Conservation (phyloP, 2,797 vertebrate genomes). For the Sebastes trivittatus region DNA sequence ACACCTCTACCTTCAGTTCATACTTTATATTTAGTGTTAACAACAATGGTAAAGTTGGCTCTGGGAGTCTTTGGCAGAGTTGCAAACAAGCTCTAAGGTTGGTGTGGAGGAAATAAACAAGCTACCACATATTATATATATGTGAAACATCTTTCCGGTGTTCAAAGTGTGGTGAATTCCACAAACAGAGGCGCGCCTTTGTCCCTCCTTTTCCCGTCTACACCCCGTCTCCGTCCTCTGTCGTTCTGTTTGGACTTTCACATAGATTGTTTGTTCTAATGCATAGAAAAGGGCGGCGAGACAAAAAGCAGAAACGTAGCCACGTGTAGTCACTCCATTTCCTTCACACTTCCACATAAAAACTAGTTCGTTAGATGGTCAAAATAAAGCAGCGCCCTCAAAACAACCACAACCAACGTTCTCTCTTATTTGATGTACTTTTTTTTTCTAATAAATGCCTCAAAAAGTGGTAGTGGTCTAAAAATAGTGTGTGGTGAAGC, state of each 20-base stretch:
- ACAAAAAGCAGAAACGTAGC: slow-evolving; percentile 76
- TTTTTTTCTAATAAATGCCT: slow-evolving; percentile 91
- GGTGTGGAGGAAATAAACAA: slow-evolving; percentile 8
- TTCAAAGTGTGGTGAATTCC: slow-evolving; percentile 76
- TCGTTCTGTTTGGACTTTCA: slow-evolving; percentile 32
- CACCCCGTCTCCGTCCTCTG: background rate
- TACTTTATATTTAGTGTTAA: slow-evolving; percentile 14
- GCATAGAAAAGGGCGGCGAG: slow-evolving; percentile 83
- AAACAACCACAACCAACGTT: slow-evolving; percentile 43
- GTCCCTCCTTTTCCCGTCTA: slow-evolving; percentile 59
- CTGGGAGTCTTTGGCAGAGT: background rate
- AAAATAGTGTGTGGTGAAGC: slow-evolving; percentile 92
- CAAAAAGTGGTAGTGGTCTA: slow-evolving; percentile 92
- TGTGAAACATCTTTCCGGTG: slow-evolving; percentile 77
- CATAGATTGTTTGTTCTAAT: slow-evolving; percentile 83
- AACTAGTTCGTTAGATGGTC: slow-evolving; percentile 83
- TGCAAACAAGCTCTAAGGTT: slow-evolving; percentile 14
- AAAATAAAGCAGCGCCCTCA: slow-evolving; percentile 74
- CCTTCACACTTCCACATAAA: slow-evolving; percentile 77
- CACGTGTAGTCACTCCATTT: background rate
- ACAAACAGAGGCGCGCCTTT: slow-evolving; percentile 81
- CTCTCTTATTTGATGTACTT: slow-evolving; percentile 68
- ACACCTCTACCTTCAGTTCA: background rate
- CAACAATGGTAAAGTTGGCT: background rate
- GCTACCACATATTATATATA: slow-evolving; percentile 56